Conservation (phyloP, 1,140 invertebrate species). For the Chionoecetes opilio region DNA sequence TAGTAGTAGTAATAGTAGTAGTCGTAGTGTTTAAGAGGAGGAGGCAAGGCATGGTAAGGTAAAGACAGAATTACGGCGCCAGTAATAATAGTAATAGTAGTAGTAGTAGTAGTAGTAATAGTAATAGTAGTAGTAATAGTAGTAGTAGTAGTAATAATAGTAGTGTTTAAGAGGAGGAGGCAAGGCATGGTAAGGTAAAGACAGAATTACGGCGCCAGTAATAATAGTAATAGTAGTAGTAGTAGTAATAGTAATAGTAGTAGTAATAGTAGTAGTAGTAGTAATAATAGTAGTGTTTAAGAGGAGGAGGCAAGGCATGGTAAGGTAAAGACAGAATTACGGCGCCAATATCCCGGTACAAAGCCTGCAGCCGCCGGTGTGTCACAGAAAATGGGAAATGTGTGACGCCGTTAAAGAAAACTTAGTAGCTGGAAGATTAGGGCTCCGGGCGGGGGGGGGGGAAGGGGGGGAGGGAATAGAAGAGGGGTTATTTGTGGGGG, state of each 20-base stretch:
- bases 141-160: neutral
- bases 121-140: neutral
- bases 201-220: too few species aligned
- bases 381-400: conserved; percentile 17
- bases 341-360: neutral
- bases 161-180: too few species aligned
- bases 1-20: too few species aligned
- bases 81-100: neutral
- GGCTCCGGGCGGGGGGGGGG: neutral
- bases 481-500: neutral
- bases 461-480: neutral
- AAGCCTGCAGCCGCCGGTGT: neutral
- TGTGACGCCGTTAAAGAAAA: neutral
- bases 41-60: too few species aligned
- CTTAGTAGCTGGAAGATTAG: neutral
- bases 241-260: neutral
- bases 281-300: too few species aligned
- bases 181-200: too few species aligned
- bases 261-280: neutral
- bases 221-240: too few species aligned
- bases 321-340: neutral
- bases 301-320: neutral
- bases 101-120: neutral
- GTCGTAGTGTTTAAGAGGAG: too few species aligned
- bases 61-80: too few species aligned